Evolutionary conservation across 2,113 vertebrate species (phyloP).

Genomic region (Scomber japonicus): DNA sequence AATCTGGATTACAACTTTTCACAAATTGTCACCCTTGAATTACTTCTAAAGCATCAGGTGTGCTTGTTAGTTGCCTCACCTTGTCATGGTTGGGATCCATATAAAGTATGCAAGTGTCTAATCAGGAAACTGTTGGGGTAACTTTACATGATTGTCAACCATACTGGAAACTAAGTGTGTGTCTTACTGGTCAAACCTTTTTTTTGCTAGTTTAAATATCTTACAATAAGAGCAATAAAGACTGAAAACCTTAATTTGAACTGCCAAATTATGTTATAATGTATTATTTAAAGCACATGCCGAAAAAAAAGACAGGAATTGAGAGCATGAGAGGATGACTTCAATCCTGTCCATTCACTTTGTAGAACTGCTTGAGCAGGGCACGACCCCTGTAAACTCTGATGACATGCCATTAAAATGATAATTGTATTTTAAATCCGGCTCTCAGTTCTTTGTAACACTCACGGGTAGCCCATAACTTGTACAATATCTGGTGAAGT

Average conservation of each 20-base stretch:
- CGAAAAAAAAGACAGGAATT: background rate
- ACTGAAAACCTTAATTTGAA: slow-evolving; percentile 17
- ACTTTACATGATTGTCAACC: too few relatives aligned
- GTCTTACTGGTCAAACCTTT: background rate
- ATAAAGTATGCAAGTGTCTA: too few relatives aligned
- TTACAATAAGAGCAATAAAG: background rate
- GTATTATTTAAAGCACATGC: slow-evolving; percentile 12
- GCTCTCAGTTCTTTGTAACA: background rate
- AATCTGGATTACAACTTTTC: background rate
- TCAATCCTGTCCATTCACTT: slow-evolving; percentile 24
- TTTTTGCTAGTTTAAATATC: background rate
- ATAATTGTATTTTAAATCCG: slow-evolving; percentile 33
- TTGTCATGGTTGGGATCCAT: too few relatives aligned
- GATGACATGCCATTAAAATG: slow-evolving; percentile 48
- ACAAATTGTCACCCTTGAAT: too few relatives aligned
- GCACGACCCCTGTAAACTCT: slow-evolving; percentile 46
- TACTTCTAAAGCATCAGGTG: too few relatives aligned
- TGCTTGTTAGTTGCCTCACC: too few relatives aligned
- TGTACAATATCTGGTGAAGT: slow-evolving; percentile 21
- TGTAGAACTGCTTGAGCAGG: slow-evolving; percentile 34
- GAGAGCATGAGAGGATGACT: slow-evolving; percentile 21
- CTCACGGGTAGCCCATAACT: slow-evolving; percentile 10
- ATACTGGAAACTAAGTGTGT: background rate
- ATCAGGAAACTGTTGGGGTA: too few relatives aligned
- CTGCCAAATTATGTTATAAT: background rate